Evolutionary conservation across 1,140 invertebrate genomes (phyloP).

Genomic region (Archivesica marissinica): DNA sequence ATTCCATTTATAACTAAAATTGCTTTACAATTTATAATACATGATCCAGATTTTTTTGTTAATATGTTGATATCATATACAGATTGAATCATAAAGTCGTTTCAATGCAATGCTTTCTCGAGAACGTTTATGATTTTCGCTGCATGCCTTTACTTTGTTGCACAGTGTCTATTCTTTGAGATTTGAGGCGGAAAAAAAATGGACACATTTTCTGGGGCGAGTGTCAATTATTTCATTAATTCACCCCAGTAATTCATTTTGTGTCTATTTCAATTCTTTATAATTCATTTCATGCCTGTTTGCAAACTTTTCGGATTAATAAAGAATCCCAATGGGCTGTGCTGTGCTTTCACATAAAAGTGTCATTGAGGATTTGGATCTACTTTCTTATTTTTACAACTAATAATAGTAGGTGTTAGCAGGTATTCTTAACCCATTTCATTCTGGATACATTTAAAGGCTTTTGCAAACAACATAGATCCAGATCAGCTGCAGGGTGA

Average conservation of each 20-base stretch:
- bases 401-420: too few relatives aligned
- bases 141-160: not conserved
- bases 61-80: too few relatives aligned
- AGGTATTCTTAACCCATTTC: too few relatives aligned
- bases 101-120: not conserved
- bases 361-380: too few relatives aligned
- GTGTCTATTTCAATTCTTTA: not conserved
- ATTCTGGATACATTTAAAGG: too few relatives aligned
- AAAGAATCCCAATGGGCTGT: not conserved
- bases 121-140: not conserved
- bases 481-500: too few relatives aligned
- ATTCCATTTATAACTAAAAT: too few relatives aligned
- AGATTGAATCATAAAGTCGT: too few relatives aligned
- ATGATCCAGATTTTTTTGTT: too few relatives aligned
- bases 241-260: not conserved
- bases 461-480: too few relatives aligned
- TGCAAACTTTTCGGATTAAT: not conserved
- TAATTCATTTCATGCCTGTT: conserved; percentile 7
- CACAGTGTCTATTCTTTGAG: not conserved
- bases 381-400: too few relatives aligned
- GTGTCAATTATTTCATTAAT: conserved; percentile 26
- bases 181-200: conserved; percentile 10
- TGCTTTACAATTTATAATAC: too few relatives aligned
- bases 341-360: conserved; percentile 1
- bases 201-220: not conserved